These are phyloP conservation scores for Dryobotodes eremita DNA, from an alignment of 2,888 invertebrate genomes.

Conservation along the genomic window DNA sequence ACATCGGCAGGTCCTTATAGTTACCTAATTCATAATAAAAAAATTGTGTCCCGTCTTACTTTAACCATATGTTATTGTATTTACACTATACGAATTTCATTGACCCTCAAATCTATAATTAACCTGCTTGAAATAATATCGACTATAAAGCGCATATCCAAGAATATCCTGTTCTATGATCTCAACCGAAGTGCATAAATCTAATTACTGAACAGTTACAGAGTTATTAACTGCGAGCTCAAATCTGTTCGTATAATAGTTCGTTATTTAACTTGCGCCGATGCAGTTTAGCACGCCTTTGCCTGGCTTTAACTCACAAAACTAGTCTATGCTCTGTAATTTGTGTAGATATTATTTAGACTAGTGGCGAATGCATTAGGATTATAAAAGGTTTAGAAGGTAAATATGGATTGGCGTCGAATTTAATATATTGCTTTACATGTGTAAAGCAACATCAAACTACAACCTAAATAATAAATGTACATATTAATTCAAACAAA, in stretches of 20 bases:
- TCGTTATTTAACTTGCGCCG: constrained; percentile 66
- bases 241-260: constrained; percentile 66
- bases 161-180: constrained; percentile 12
- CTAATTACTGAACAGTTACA: constrained; percentile 39
- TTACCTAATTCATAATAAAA: neutral
- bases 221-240: constrained; percentile 57
- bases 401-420: constrained; percentile 9
- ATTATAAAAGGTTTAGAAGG: constrained; percentile 15
- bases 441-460: constrained; percentile 1
- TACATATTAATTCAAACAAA: constrained; percentile 56
- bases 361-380: neutral
- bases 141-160: neutral
- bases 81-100: neutral
- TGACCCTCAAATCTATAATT: neutral
- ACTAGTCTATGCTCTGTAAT: constrained; percentile 20
- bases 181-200: constrained; percentile 46
- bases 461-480: constrained; percentile 48
- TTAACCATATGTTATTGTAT: neutral
- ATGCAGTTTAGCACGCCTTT: constrained; percentile 59
- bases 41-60: neutral
- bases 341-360: neutral
- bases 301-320: constrained; percentile 14
- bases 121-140: neutral
- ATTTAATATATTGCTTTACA: constrained; percentile 29
- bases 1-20: neutral